Evolutionary conservation across 1,140 invertebrate species (phyloP), one percentile per base, ranked within the genome.

Genomic region (Arctopsyche grandis): DNA sequence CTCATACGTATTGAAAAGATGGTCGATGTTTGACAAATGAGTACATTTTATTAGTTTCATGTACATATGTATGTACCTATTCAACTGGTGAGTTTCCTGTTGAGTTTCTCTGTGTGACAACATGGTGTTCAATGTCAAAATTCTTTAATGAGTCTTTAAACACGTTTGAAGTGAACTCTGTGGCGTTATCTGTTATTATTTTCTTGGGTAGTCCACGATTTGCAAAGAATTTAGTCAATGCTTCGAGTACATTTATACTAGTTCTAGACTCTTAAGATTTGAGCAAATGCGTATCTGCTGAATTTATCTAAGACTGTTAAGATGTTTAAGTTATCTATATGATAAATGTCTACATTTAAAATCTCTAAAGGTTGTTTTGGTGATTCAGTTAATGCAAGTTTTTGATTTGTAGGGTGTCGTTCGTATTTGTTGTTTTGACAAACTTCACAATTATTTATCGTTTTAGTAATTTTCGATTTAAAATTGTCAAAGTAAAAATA

Each of bases 401-500:
- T 66, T 69, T 69, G 66, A n/a, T 69, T 0, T 4, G 29, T 43
- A 1, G 66, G 60, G 3, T 66, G 66, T n/a, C 66, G 22, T 29
- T 69, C 66, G 16, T 26, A 69, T 69, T 69, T 69, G 26, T 69
- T 69, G 29, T 9, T 43, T 69, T 26, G 29, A 69, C 66, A 66
- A 16, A 22, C 12, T 66, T 66, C 60, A 16, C 60, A 66, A 66
- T 26, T 21, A 21, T 66, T 66, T 4, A 66, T 26, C 7, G 24
- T 66, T 26, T 66, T 66, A 1, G n/a, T 66, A 9, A 66, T 26
- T 26, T 66, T 66, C 12, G 19, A 21, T 66, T 66, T 66, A 3
- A 66, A 19, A 12, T 66, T 66, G 21, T 16, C n/a, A 26, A 66
- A 22, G 16, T 66, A 66, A 4, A 22, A 1, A 21, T 16, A 22